A percentile compares a stretch with the other conserved stretches of the same genome.
Evolutionary conservation across 2,113 vertebrate genomes (phyloP).

Genomic region (Noctilio leporinus): DNA sequence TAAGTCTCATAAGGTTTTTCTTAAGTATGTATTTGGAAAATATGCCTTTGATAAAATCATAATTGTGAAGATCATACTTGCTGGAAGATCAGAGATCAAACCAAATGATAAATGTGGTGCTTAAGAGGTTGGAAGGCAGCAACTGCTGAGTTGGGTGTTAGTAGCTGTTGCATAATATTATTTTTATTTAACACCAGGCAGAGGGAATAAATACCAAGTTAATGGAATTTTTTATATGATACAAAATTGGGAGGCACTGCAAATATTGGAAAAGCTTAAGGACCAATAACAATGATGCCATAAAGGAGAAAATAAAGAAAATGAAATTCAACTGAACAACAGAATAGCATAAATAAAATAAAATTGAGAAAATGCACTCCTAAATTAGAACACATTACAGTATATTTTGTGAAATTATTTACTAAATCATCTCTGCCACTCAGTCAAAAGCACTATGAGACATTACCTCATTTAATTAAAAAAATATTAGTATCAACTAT

Average conservation of each 20-base stretch:
- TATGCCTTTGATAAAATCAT: background rate
- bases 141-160: background rate
- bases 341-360: background rate
- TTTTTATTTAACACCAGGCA: background rate
- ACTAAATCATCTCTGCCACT: background rate
- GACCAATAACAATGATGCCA: background rate
- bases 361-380: background rate
- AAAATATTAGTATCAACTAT: background rate
- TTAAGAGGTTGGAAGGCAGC: background rate
- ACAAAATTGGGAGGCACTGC: background rate
- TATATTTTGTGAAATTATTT: background rate
- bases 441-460: background rate
- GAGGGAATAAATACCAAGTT: background rate
- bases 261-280: background rate
- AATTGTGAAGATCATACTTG: background rate
- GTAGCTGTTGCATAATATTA: background rate
- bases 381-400: background rate
- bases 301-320: background rate
- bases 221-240: slow-evolving; percentile 27
- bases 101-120: background rate
- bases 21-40: background rate
- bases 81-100: slow-evolving; percentile 16
- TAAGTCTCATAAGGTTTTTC: background rate
- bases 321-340: background rate
- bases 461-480: slow-evolving; percentile 11